A percentile compares a stretch with the other conserved stretches of the same genome.
Evolutionary conservation across 1,140 invertebrate species (phyloP).

Genomic region (Calycopis cecrops): DNA sequence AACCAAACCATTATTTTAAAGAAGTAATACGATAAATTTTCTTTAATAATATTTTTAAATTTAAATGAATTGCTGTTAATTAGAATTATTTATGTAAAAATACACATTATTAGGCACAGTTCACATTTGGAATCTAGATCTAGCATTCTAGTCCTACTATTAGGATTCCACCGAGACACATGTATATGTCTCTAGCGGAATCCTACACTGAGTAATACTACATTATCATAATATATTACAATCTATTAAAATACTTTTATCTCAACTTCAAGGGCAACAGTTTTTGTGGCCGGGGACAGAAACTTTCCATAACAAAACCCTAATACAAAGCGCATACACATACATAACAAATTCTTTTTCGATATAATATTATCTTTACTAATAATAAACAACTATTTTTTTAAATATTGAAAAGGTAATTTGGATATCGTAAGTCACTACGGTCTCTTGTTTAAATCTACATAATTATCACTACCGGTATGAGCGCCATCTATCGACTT

Average conservation of each 20-base stretch:
- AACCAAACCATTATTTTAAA: no score
- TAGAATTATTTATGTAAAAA: not conserved
- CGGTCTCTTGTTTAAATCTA: not conserved
- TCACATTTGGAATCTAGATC: constrained; percentile 59
- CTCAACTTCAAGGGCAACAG: no score
- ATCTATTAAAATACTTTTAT: no score
- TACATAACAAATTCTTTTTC: not conserved
- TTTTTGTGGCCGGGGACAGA: no score
- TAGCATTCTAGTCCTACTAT: constrained; percentile 55
- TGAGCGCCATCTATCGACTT: constrained; percentile 3
- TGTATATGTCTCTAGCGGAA: no score
- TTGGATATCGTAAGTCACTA: not conserved
- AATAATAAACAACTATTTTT: not conserved
- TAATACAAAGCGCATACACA: no score
- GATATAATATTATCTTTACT: not conserved
- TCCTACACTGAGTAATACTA: no score
- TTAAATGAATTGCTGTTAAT: not conserved
- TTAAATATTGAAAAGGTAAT: not conserved
- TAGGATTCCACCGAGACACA: no score
- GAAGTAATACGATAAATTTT: no score
- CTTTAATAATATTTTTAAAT: not conserved
- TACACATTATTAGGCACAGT: constrained; percentile 54
- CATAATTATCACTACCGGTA: not conserved
- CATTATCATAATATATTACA: no score
- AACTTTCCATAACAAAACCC: no score